Evolutionary conservation across 2,888 invertebrate genomes (phyloP), one percentile per base, ranked within the genome.

Genomic region (Morpho helenor): DNA sequence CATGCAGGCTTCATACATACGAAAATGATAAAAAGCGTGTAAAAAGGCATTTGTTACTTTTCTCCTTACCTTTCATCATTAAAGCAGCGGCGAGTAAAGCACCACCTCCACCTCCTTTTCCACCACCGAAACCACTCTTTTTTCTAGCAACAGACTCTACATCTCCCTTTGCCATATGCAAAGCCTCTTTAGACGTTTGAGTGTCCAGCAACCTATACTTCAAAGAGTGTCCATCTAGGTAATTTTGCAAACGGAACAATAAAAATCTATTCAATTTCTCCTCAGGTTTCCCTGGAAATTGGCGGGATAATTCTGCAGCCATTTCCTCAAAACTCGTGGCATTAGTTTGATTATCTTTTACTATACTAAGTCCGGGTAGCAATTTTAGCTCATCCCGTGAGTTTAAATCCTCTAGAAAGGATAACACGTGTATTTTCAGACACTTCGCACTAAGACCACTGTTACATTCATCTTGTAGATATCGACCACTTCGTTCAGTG

Each of bases 261-360:
- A 96, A 87, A 70, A 94, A 95, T 3, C 94, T 93, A 72, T 96
- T 96, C 8, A 96, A 78, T 22, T 95, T 93, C 57, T 94, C 94
- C 62, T 95, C 94, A 0, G 95, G 93, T 74, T 95, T 95, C 50
- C 95, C 94, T 0, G 96, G 96, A 71, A 94, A 95, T 68, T 94
- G 94, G 43, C 95, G 91, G 0, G 96, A 94, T 0, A 96, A 78
- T 71, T 96, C 95, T 61, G 85, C 93, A 61, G 86, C 93, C 54
- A 94, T 92, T 63, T 94, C 91, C 61, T 94, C 94, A 10, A 93
- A 88, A 2, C 91, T 92, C 7, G 92, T 87, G 5, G 89, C 74
- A 49, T 71, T 73, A 0, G 82, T 80, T n/a, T 72, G 70, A 58
- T 91, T 90, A 68, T 95, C 95, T 62, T 93, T 94, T 8, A 96